Conservation (phyloP, 2,888 invertebrate species). For the Smittia aterrima region DNA sequence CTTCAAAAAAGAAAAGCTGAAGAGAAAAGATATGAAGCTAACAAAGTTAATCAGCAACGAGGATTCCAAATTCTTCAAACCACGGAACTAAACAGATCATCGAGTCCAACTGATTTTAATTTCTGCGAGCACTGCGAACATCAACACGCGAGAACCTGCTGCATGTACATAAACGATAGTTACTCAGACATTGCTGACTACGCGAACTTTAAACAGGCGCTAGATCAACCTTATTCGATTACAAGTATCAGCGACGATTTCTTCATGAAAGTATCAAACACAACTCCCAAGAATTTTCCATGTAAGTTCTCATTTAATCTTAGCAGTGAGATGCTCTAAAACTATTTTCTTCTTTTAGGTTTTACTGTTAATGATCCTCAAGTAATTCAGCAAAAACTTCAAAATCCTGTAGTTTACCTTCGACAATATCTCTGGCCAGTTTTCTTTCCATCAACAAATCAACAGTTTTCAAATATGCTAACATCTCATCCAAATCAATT, state of each 20-base stretch:
- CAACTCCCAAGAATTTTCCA: constrained; percentile 9
- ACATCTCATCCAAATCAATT: no score
- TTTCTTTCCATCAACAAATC: background rate
- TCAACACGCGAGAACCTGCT: background rate
- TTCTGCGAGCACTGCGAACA: constrained; percentile 16
- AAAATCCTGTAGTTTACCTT: background rate
- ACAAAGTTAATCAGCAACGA: background rate
- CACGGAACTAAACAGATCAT: background rate
- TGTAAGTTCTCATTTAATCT: background rate
- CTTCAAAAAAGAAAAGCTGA: no score
- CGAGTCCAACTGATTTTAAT: background rate
- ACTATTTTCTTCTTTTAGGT: no score
- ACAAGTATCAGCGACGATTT: background rate
- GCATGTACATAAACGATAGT: constrained; percentile 8
- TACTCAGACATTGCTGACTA: background rate
- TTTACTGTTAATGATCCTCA: no score
- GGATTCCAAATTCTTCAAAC: no score
- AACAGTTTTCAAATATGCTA: background rate
- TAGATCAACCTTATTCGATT: background rate
- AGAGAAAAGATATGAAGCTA: background rate
- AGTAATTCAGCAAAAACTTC: no score
- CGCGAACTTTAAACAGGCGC: background rate
- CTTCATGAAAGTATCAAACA: background rate
- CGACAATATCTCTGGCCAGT: constrained; percentile 5
- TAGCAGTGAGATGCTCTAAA: background rate